Percentiles rank a stretch among this genome's conserved stretches.
Conservation (phyloP, 2,888 invertebrate species). For the Leptopilina drosophilae region DNA sequence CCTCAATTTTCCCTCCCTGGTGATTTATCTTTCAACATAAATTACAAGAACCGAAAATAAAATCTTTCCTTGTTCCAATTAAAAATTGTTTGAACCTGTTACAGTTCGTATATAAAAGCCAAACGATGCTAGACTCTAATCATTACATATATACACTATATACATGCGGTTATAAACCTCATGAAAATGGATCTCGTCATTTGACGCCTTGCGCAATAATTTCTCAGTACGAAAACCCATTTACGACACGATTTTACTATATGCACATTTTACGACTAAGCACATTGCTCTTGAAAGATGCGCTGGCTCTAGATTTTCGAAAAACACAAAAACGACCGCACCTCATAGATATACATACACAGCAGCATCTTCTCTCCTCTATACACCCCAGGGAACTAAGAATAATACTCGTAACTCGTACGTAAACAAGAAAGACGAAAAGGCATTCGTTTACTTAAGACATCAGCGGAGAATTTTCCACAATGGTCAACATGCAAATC, state of each 20-base stretch:
- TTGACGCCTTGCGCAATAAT: constrained; percentile 51
- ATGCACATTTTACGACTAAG: constrained; percentile 12
- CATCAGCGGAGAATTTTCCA: constrained; percentile 17
- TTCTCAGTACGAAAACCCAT: constrained; percentile 42
- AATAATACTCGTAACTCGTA: constrained; percentile 37
- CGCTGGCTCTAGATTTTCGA: constrained; percentile 5
- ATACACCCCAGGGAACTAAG: constrained; percentile 18
- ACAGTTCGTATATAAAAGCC: neutral
- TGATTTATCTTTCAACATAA: too few relatives aligned
- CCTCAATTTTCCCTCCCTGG: too few relatives aligned
- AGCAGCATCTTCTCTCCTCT: neutral
- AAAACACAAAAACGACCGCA: neutral
- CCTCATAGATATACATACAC: too few relatives aligned
- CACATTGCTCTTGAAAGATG: constrained; percentile 15
- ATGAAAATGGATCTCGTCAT: constrained; percentile 52
- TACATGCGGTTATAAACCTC: constrained; percentile 31
- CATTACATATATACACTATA: constrained; percentile 40
- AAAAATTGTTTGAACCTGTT: neutral
- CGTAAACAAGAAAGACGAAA: constrained; percentile 14
- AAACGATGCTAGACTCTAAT: constrained; percentile 25
- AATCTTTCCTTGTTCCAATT: neutral
- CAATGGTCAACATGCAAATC: constrained; percentile 8
- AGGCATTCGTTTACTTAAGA: constrained; percentile 34
- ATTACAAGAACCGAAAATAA: too few relatives aligned
- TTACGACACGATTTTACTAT: constrained; percentile 47